phyloP scores from a whole-genome alignment of 1,140 invertebrate genomes.

The Zaprionus kolodkinae region DNA sequence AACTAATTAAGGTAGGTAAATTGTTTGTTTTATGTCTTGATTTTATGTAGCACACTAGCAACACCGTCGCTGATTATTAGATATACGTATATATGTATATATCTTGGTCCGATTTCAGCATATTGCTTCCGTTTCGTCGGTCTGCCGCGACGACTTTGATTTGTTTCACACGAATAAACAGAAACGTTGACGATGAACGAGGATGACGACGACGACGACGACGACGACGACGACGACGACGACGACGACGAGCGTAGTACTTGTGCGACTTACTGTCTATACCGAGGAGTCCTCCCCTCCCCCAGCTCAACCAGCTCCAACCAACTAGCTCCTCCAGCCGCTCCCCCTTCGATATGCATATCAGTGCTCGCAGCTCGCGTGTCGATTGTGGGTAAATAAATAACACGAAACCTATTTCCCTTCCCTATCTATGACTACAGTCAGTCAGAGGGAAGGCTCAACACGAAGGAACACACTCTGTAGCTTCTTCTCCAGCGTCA shows the following conservation, averaged over 20 bases:
- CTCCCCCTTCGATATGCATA: constrained; percentile 72
- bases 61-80: constrained; percentile 52
- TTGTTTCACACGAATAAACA: constrained; percentile 80
- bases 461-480: background rate
- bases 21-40: constrained; percentile 63
- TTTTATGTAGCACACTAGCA: constrained; percentile 29
- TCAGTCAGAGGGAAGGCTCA: background rate
- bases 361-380: constrained; percentile 70
- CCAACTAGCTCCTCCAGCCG: background rate
- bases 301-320: background rate
- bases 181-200: constrained; percentile 48
- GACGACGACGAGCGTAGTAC: constrained; percentile 24
- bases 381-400: constrained; percentile 82
- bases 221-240: too few species aligned
- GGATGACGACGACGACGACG: constrained; percentile 34
- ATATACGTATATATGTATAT: constrained; percentile 26
- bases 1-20: constrained; percentile 73
- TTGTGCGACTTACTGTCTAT: constrained; percentile 10
- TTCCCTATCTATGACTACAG: background rate
- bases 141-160: constrained; percentile 44
- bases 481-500: constrained; percentile 6
- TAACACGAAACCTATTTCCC: constrained; percentile 80
- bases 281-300: background rate
- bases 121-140: constrained; percentile 33
- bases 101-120: constrained; percentile 43